Conservation (phyloP, 1,140 invertebrate species). For the Camponotus floridanus region DNA sequence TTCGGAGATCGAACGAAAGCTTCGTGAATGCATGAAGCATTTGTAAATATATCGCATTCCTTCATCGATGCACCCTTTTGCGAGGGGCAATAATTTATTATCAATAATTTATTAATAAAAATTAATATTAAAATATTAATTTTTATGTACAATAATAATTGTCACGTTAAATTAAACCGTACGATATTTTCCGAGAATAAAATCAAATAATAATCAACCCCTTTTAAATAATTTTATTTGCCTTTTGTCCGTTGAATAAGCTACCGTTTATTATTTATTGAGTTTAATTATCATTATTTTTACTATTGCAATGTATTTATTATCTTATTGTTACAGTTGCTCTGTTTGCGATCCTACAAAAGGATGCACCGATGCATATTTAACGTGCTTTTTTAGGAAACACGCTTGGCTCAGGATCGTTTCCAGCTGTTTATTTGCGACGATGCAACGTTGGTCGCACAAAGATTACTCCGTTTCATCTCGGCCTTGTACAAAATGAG, state of each 20-base stretch:
- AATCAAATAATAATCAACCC: neutral
- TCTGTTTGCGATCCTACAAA: conserved; percentile 15
- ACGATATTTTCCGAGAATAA: conserved; percentile 5
- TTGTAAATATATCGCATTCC: conserved; percentile 10
- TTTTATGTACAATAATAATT: neutral
- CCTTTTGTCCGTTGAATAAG: neutral
- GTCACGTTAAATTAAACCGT: neutral
- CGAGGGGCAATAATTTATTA: neutral
- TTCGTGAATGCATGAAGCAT: neutral
- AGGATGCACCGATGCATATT: conserved; percentile 38
- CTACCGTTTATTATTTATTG: neutral
- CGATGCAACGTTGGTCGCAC: conserved; percentile 43
- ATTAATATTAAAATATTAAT: too few relatives aligned
- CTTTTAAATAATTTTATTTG: neutral
- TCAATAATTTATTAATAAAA: too few relatives aligned
- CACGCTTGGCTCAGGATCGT: neutral
- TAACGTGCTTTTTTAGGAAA: conserved; percentile 52
- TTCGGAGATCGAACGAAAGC: neutral
- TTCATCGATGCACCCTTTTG: neutral
- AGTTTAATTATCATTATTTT: conserved; percentile 25
- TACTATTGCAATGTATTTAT: conserved; percentile 1
- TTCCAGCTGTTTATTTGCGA: conserved; percentile 39
- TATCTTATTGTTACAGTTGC: conserved; percentile 30
- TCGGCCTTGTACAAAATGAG: conserved; percentile 57
- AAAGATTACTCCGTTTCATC: conserved; percentile 50